A percentile compares a stretch with the other conserved stretches of the same genome.
Evolutionary conservation across 2,888 invertebrate genomes (phyloP).

Genomic region (Ischnura elegans): DNA sequence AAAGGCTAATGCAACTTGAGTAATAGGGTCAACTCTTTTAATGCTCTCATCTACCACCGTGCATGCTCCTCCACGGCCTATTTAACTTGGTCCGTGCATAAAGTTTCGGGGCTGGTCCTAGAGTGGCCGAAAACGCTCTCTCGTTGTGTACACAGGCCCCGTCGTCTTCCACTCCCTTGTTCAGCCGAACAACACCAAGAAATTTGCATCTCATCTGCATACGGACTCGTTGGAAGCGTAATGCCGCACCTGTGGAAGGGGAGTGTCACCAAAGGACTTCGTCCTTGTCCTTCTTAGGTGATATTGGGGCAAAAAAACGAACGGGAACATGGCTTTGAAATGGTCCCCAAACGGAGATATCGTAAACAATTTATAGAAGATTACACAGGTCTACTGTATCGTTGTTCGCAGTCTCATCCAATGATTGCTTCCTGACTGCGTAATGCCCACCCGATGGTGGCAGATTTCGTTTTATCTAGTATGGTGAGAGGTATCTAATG

Average conservation of each 20-base stretch:
- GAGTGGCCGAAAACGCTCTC: background rate
- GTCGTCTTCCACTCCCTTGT: background rate
- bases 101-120: background rate
- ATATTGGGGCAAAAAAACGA: background rate
- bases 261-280: background rate
- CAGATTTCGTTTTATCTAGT: background rate
- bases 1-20: background rate
- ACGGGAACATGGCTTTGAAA: background rate
- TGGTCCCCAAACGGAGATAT: background rate
- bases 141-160: background rate
- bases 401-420: background rate
- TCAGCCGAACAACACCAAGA: background rate
- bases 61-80: background rate
- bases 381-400: background rate
- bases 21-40: background rate
- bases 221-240: background rate
- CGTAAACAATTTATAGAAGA: background rate
- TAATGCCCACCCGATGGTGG: background rate
- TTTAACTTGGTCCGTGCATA: background rate
- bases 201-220: conserved; percentile 35
- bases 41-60: background rate
- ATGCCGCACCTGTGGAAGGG: background rate
- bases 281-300: background rate
- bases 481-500: no score
- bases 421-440: background rate